phyloP scores from a whole-genome alignment of 2,888 invertebrate species.

The Clistopyga incitator region DNA sequence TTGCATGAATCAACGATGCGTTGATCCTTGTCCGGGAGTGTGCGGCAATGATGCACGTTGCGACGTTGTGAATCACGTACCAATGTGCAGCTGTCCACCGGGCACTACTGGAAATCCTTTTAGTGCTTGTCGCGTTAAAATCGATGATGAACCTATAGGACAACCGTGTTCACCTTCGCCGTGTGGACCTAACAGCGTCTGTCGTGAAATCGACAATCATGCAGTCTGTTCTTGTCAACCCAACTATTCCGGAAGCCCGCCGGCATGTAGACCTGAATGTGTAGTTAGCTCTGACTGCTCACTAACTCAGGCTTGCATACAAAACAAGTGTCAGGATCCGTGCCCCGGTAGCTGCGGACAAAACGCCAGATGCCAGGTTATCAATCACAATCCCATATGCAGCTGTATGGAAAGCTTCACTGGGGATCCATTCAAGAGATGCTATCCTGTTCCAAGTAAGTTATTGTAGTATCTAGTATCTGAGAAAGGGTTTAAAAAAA shows the following conservation, averaged over 20 bases:
- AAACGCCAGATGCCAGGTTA: conserved; percentile 91
- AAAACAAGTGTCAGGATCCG: conserved; percentile 91
- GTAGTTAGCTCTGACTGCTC: conserved; percentile 92
- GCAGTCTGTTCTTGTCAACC: conserved; percentile 90
- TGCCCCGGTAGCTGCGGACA: conserved; percentile 92
- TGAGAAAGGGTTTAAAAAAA: not conserved
- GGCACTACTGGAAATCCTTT: conserved; percentile 91
- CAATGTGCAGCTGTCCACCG: conserved; percentile 90
- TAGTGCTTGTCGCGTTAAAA: conserved; percentile 86
- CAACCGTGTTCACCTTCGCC: conserved; percentile 90
- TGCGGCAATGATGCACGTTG: conserved; percentile 90
- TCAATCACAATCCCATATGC: conserved; percentile 93
- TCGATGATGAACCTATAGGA: conserved; percentile 69
- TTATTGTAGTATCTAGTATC: not conserved
- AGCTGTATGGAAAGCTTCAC: conserved; percentile 90
- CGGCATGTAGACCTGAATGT: conserved; percentile 93
- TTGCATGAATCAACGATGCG: conserved; percentile 90
- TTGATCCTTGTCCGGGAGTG: conserved; percentile 91
- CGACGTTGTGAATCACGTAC: conserved; percentile 90
- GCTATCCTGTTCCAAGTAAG: conserved; percentile 86
- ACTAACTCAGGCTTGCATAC: conserved; percentile 90
- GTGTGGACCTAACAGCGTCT: conserved; percentile 92
- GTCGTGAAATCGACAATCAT: conserved; percentile 88
- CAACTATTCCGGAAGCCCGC: conserved; percentile 91
- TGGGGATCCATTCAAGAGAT: conserved; percentile 91